Base-by-base conservation (phyloP, 2,113 vertebrate species). In the Tragulus kanchil region DNA sequence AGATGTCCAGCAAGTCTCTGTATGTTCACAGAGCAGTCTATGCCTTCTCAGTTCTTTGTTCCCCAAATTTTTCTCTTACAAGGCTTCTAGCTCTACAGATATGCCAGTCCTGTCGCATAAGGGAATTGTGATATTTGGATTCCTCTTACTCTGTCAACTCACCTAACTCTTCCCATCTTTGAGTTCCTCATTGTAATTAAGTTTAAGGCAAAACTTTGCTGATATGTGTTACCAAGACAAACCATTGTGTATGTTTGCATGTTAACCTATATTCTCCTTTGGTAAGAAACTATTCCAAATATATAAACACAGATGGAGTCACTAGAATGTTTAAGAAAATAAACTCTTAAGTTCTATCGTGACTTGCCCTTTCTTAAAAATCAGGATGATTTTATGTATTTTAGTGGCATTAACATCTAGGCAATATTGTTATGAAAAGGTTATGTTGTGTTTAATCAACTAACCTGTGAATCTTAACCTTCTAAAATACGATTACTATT, bases 301-400 rank as follows among this genome's bases (percentile, higher is more conserved):
- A 14, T 59, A 82, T n/a, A 84, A 83, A 87, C 7, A 79, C 23
- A 91, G 11, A 84, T 1, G 14, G 85, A 97, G 28, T 10, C 48
- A 85, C 26, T 23, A 62, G 8, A 79, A 86, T 58, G 10, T 71
- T 79, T 81, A 88, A 92, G 31, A 94, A 82, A 93, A 65, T 59
- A 87, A 82, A 36, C 19, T 61, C 4, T 69, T 67, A 78, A 91
- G 67, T 89, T 92, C 42, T 90, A 8, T 31, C 89, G 31, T 96
- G 52, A 67, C n/a, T 59, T 92, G 12, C 28, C 8, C 5, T 6
- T 78, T 89, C 21, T 26, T 77, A 17, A 50, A 97, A 94, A 81
- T 62, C 16, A 67, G 12, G 1, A 42, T 65, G 36, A 26, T 67
- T 77, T 92, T 4, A 58, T 6, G 8, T 5, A 77, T 82, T 73